These are phyloP conservation scores for Lathronympha strigana DNA, from an alignment of 2,888 invertebrate genomes.

Conservation along the genomic window DNA sequence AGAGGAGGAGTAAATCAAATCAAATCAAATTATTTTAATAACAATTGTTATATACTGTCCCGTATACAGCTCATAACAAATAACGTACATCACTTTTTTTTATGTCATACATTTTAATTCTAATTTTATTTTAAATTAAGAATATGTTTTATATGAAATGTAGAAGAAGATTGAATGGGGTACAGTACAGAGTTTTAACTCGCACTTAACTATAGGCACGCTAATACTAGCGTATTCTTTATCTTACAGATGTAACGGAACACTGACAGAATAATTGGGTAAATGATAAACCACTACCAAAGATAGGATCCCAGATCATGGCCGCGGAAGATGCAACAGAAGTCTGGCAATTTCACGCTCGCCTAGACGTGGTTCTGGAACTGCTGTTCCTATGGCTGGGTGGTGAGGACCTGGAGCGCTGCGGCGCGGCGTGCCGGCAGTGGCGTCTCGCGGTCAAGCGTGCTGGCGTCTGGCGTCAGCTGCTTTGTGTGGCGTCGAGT, in stretches of 20 bases:
- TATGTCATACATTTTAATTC: too few species aligned
- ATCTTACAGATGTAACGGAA: background rate
- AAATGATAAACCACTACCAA: background rate
- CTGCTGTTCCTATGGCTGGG: constrained; percentile 57
- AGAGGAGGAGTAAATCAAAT: too few species aligned
- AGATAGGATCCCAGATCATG: background rate
- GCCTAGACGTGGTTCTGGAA: constrained; percentile 45
- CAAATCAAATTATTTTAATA: too few species aligned
- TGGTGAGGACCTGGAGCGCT: constrained; percentile 59
- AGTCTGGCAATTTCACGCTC: constrained; percentile 45
- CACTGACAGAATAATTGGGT: background rate
- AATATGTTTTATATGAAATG: too few species aligned
- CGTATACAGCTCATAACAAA: too few species aligned
- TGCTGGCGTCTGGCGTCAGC: constrained; percentile 60
- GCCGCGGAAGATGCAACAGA: constrained; percentile 30
- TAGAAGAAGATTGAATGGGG: too few species aligned
- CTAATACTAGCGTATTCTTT: too few species aligned
- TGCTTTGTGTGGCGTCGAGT: constrained; percentile 47
- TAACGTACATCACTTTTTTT: too few species aligned
- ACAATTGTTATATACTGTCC: too few species aligned
- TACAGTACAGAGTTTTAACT: too few species aligned
- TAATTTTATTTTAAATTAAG: too few species aligned
- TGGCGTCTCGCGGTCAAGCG: constrained; percentile 60
- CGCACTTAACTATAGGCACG: too few species aligned
- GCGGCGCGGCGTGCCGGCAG: constrained; percentile 53